phyloP scores from a whole-genome alignment of 2,113 vertebrate species.

The Grammomys dolichurus region DNA sequence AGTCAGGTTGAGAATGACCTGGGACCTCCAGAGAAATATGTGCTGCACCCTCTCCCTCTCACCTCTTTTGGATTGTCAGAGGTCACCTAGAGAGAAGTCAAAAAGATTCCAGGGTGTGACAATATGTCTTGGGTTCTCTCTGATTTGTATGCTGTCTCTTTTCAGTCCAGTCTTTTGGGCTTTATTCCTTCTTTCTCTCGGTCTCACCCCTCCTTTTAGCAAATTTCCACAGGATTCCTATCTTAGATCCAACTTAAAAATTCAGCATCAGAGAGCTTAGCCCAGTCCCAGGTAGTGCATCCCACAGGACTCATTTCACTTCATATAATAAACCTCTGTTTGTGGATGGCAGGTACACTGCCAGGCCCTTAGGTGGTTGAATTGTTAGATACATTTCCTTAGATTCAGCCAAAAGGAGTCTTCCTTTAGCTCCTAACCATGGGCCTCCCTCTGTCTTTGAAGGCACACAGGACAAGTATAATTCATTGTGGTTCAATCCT shows the following conservation, averaged over 20 bases:
- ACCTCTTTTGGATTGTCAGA: background rate
- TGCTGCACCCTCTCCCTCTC: background rate
- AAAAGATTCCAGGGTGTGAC: background rate
- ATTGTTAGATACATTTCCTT: conserved; percentile 65
- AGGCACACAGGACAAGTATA: conserved; percentile 43
- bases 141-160: background rate
- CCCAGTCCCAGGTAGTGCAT: background rate
- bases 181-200: background rate
- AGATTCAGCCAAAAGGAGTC: conserved; percentile 54
- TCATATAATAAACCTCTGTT: conserved; percentile 68
- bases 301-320: background rate
- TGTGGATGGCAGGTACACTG: conserved; percentile 1
- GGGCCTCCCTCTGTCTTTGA: conserved; percentile 38
- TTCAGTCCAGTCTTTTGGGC: background rate
- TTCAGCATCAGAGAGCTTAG: background rate
- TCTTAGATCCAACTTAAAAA: background rate
- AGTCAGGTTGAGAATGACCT: background rate
- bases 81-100: background rate
- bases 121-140: background rate
- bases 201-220: background rate
- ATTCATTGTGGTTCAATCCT: conserved; percentile 49
- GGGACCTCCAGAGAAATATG: background rate
- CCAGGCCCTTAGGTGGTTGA: conserved; percentile 49
- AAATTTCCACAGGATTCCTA: background rate
- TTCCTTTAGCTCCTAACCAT: background rate